Evolutionary conservation across 2,113 vertebrate species (phyloP).

Genomic region (Ramphastos sulfuratus): DNA sequence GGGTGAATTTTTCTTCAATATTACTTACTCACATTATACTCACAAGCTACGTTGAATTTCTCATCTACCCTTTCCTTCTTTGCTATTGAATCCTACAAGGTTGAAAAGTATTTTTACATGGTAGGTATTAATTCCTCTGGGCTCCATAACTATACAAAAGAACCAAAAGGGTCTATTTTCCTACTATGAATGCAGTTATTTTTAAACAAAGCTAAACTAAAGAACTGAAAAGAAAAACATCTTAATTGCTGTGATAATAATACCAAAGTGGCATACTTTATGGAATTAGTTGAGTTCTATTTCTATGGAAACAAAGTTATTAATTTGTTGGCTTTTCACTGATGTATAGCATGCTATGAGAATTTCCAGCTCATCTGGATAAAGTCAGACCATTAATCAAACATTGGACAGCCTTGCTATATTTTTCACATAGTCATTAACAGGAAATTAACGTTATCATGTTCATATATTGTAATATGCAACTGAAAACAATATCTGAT

Average conservation of each 20-base stretch:
- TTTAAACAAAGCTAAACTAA: conserved; percentile 2
- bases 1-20: neutral
- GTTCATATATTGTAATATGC: neutral
- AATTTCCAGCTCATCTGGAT: neutral
- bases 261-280: neutral
- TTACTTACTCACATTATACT: neutral
- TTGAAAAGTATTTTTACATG: neutral
- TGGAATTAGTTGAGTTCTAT: neutral
- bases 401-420: neutral
- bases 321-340: neutral
- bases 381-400: neutral
- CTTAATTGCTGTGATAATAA: neutral
- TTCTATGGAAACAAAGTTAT: neutral
- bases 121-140: neutral
- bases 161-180: neutral
- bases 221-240: neutral
- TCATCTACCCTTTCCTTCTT: neutral
- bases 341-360: neutral
- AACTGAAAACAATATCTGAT: neutral
- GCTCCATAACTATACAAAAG: neutral
- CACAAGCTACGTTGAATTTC: neutral
- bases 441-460: neutral
- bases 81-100: neutral
- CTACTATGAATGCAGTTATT: neutral
- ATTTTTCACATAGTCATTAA: neutral